Evolutionary conservation across 1,140 invertebrate genomes (phyloP), one percentile per base, ranked within the genome.

Genomic region (Drosophila micromelanica): DNA sequence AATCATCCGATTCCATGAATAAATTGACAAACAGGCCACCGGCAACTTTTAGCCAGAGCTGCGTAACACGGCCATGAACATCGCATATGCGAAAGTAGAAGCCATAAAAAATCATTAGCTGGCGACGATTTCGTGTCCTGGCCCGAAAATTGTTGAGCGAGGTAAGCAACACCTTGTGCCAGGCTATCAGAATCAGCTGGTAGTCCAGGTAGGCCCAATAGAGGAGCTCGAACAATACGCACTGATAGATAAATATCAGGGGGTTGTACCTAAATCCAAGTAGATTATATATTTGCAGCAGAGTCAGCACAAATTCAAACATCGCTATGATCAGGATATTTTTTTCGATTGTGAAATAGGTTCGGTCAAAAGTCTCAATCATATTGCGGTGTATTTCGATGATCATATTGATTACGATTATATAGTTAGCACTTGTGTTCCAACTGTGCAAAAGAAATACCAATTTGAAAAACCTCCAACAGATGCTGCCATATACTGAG

Each of bases 21-120:
- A 42, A 27, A 6, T 12, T 13, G 7, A 1, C 1, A 11, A 56
- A 56, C 0, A 56, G 7, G 7, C 1, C 12, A 0, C n/a, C 54
- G 1, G 54, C 12, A 9, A 56, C 7, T 0, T 13, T 42, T 2
- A 56, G 6, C 54, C 54, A 56, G n/a, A 13, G 38, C 2, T 56
- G 38, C 1, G 37, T 42, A 13, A 42, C n/a, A 3, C n/a, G 37
- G 6, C 7, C 1, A n/a, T 56, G 54, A 0, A 56, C 3, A 5
- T 27, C 38, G 1, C 54, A 43, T 9, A 56, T 56, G 3, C 54
- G 54, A 56, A 56, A 56, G 11, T 56, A 56, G 5, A 30, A 6
- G 2, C 20, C 3, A 11, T 42, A 56, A 13, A 56, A 30, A 3
- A 12, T 5, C 11, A 38, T 7, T 11, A 56, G 7, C n/a, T 23